Percentiles rank a stretch among this genome's conserved stretches.
Conservation (phyloP, 2,888 invertebrate genomes). For the Oscheius sp. region DNA sequence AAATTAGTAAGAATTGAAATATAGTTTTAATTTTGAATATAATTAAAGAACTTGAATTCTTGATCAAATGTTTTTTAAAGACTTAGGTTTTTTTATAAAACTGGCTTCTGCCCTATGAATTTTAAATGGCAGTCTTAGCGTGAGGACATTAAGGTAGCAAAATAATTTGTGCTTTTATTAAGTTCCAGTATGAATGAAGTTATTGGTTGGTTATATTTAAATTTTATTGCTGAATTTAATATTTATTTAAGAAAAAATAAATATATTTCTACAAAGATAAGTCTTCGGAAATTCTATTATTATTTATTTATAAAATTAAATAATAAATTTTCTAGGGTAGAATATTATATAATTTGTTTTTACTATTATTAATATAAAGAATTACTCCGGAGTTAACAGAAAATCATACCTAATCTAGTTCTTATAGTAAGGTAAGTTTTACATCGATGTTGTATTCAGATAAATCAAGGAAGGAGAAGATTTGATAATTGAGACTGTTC, state of each 20-base stretch:
- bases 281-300: slow-evolving; percentile 63
- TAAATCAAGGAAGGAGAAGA: slow-evolving; percentile 53
- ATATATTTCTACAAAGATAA: slow-evolving; percentile 59
- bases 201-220: slow-evolving; percentile 56
- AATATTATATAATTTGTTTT: slow-evolving; percentile 59
- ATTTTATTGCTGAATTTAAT: slow-evolving; percentile 52
- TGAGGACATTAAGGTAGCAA: slow-evolving; percentile 85
- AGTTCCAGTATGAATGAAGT: slow-evolving; percentile 80
- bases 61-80: slow-evolving; percentile 61
- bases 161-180: slow-evolving; percentile 84
- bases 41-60: slow-evolving; percentile 70
- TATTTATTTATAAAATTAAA: slow-evolving; percentile 29
- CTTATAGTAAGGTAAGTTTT: slow-evolving; percentile 61
- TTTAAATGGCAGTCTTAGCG: slow-evolving; percentile 83
- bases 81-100: slow-evolving; percentile 75
- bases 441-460: slow-evolving; percentile 62
- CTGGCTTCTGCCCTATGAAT: slow-evolving; percentile 81
- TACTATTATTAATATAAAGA: slow-evolving; percentile 56
- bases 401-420: slow-evolving; percentile 61
- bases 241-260: slow-evolving; percentile 56
- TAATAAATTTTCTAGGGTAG: slow-evolving; percentile 61
- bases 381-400: slow-evolving; percentile 67
- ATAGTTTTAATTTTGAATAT: slow-evolving; percentile 40
- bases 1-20: slow-evolving; percentile 44
- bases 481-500: slow-evolving; percentile 59